A percentile compares a stretch with the other conserved stretches of the same genome.
phyloP scores from a whole-genome alignment of 1,140 invertebrate species.

The Amphibalanus amphitrite region DNA sequence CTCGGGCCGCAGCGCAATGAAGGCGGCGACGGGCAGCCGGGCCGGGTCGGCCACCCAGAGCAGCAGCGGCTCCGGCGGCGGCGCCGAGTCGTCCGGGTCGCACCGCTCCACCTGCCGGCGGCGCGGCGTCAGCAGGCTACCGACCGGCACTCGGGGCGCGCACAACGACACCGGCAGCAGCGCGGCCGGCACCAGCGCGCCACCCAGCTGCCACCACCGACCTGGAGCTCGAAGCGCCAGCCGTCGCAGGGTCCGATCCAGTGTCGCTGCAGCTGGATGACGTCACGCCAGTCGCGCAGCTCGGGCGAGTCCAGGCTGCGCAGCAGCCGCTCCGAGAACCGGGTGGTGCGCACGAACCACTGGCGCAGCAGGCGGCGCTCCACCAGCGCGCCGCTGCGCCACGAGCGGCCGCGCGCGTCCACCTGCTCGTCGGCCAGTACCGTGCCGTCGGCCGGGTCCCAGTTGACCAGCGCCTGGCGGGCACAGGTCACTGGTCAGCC shows the following conservation, averaged over 20 bases:
- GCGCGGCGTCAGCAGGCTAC: too few species aligned
- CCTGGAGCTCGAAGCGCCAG: conserved; percentile 48
- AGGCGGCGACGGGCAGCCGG: conserved; percentile 42
- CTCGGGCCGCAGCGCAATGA: conserved; percentile 28
- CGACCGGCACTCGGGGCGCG: too few species aligned
- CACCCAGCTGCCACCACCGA: too few species aligned
- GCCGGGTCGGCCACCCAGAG: conserved; percentile 66
- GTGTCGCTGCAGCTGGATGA: conserved; percentile 73
- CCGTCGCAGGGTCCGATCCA: conserved; percentile 93
- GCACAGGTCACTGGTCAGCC: too few species aligned
- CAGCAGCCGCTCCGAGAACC: conserved; percentile 37
- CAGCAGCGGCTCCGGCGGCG: conserved; percentile 14
- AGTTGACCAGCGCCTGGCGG: conserved; percentile 62
- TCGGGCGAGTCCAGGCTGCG: conserved; percentile 20
- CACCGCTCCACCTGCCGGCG: conserved; percentile 48
- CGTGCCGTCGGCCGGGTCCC: conserved; percentile 96
- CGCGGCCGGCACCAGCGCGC: too few species aligned
- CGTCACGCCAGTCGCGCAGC: conserved; percentile 46
- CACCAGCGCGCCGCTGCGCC: conserved; percentile 91
- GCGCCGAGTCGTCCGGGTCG: conserved; percentile 31
- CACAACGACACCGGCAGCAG: too few species aligned
- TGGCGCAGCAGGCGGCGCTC: conserved; percentile 76
- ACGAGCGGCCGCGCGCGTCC: conserved; percentile 73
- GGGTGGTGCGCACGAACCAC: conserved; percentile 88
- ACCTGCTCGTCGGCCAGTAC: conserved; percentile 98